Base-by-base conservation (phyloP, 2,797 vertebrate species). In the Clarias pachynema region DNA sequence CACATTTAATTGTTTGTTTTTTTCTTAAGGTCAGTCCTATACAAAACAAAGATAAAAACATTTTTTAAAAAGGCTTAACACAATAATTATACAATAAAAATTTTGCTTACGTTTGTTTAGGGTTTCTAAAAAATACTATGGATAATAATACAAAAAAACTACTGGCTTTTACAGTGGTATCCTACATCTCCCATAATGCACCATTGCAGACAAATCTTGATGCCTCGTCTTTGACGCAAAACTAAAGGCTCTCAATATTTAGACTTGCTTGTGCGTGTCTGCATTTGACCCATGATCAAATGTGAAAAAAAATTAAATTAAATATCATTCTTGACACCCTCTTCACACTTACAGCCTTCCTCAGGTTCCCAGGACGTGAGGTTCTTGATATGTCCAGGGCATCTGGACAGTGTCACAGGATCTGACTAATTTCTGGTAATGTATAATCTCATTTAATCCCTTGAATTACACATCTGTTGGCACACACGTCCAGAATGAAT, bases 121-220 rank as follows among this genome's bases (percentile, higher is more conserved):
- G 74, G 68, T 53, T 57, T 77, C 53, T 59, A 77, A 77, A 53
- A 8, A 69, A 72, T 44, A 53, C 49, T 26, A 15, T 31, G 29
- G 18, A 74, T 26, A 56, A 57, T 0, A 56, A 26, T 0, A 73
- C 34, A 44, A 3, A 80, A 72, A 65, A n/a, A 29, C 69, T 60
- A 82, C 85, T 80, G 84, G 60, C 85, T 83, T 84, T 89, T 82
- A 82, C 80, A 82, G 87, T 86, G 80, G 81, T 83, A 82, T 83
- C 70, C 53, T 57, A 82, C 82, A 89, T 87, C 84, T 89, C 87
- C 87, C 85, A 89, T 60, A 81, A 89, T 87, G 88, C 86, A 89
- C 86, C 84, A 80, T 59, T 63, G 31, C 24, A 72, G 31, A 70
- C 53, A 56, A 29, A 53, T 14, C 29, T 22, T 16, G 60, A 20